Evolutionary conservation across 35 echinoderm and acorn worm species (phyloP).

Genomic region (Ophioderma brevispina): DNA sequence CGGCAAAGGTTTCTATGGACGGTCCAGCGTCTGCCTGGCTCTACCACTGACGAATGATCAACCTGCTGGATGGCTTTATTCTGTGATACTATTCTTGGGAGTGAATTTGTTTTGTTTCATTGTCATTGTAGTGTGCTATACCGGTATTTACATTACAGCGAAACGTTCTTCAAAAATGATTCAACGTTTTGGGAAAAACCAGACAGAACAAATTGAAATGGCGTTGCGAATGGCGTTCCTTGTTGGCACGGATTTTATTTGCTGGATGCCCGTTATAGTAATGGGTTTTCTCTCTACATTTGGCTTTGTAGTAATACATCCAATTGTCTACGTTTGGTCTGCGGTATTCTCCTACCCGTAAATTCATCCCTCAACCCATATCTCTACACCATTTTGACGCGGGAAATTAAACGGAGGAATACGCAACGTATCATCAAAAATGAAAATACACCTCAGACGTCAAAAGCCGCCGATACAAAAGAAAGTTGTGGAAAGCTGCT

Average conservation of each 20-base stretch:
- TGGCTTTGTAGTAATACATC: neutral
- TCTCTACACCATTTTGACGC: neutral
- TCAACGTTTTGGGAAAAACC: no score
- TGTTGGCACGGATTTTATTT: neutral
- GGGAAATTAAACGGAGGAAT: no score
- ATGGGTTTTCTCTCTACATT: neutral
- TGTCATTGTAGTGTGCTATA: conserved; percentile 15
- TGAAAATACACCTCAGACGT: no score
- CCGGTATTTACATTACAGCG: neutral
- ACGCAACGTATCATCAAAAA: no score
- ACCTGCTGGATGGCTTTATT: conserved; percentile 39
- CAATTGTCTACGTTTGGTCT: neutral
- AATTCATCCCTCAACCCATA: neutral
- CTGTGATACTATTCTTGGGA: neutral
- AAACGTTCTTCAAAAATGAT: conserved; percentile 15
- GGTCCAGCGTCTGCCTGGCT: conserved; percentile 17
- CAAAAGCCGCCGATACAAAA: no score
- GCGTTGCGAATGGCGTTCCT: neutral
- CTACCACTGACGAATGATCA: conserved; percentile 36
- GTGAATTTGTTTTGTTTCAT: conserved; percentile 7
- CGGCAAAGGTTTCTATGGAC: neutral
- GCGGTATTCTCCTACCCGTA: neutral
- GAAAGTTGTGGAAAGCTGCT: no score
- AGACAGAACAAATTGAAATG: neutral
- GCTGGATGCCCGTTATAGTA: neutral